These are phyloP conservation scores for Athalia cordata DNA, from an alignment of 2,888 invertebrate species.

Conservation along the genomic window DNA sequence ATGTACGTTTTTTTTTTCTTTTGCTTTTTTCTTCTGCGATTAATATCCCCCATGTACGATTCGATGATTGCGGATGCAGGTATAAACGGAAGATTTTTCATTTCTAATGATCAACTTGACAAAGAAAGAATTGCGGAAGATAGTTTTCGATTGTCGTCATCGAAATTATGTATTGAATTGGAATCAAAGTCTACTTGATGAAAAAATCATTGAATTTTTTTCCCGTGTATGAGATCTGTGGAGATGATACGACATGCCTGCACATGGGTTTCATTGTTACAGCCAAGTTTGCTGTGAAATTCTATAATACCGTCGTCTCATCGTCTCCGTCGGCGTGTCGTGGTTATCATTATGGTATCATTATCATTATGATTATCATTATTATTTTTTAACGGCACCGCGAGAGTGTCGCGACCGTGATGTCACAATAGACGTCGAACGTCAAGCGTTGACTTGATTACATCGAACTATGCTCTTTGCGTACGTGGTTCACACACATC, in stretches of 20 bases:
- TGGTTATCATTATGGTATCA: not conserved
- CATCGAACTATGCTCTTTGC: slow-evolving; percentile 6
- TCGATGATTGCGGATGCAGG: no score
- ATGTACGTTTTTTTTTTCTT: not conserved
- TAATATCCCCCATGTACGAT: not conserved
- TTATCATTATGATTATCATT: not conserved
- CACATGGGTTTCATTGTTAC: slow-evolving; percentile 17
- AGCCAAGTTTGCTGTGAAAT: not conserved
- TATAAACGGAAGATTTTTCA: no score
- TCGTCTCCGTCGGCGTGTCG: not conserved
- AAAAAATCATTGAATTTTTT: no score
- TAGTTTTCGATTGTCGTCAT: no score
- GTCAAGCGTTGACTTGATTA: slow-evolving; percentile 30
- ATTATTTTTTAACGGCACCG: slow-evolving; percentile 8
- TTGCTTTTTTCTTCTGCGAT: not conserved
- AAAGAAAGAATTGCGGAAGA: no score
- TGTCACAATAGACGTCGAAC: slow-evolving; percentile 11
- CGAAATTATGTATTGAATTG: no score
- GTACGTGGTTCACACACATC: not conserved
- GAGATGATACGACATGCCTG: not conserved
- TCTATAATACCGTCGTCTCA: slow-evolving; percentile 10
- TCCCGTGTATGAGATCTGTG: no score
- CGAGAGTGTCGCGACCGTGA: not conserved
- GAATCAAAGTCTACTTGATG: no score
- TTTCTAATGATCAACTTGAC: no score